Evolutionary conservation across 2,797 vertebrate genomes (phyloP), one percentile per base, ranked within the genome.

Genomic region (Hypotaenidia philippensis): DNA sequence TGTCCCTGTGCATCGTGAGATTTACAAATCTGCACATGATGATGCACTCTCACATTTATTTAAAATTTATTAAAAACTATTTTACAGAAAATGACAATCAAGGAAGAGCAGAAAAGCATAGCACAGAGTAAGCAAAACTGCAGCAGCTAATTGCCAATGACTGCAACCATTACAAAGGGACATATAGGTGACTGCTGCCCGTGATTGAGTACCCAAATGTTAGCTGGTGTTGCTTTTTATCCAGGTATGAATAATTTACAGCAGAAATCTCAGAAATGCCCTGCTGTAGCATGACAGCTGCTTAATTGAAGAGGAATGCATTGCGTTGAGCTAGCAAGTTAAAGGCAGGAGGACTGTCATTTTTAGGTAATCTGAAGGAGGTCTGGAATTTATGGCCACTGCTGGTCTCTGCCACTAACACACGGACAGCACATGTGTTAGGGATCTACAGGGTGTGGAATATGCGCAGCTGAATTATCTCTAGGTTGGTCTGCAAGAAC

Each of bases 251-350:
- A 75, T 78, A 81, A 93, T 69, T 88, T 63, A 85, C 32, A 66
- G 36, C 26, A 86, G 72, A 93, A 94, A 55, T 22, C 41, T 64
- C 60, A 94, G 75, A 94, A 96, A 86, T 70, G 61, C 56, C 89
- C 47, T 91, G 16, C 34, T 82, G 40, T 53, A 49, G 41, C 59
- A 53, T 6, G 27, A 47, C 74, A 88, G 79, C 55, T 86, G 50
- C 79, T 66, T 69, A 86, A 76, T 5, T 60, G 79, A 90, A 70
- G 25, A 53, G 72, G 69, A 88, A 63, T 65, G 52, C 22, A 15
- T 34, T 49, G 47, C 47, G 23, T 36, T 59, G 69, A 83, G 60
- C 22, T 59, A 59, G 53, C 31, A 83, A 88, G 79, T 60, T n/a
- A 56, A 53, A 93, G 63, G 76, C 61, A 45, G 38, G 41, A 87